phyloP scores from a whole-genome alignment of 2,797 vertebrate species.

The Orestias chungarensis region DNA sequence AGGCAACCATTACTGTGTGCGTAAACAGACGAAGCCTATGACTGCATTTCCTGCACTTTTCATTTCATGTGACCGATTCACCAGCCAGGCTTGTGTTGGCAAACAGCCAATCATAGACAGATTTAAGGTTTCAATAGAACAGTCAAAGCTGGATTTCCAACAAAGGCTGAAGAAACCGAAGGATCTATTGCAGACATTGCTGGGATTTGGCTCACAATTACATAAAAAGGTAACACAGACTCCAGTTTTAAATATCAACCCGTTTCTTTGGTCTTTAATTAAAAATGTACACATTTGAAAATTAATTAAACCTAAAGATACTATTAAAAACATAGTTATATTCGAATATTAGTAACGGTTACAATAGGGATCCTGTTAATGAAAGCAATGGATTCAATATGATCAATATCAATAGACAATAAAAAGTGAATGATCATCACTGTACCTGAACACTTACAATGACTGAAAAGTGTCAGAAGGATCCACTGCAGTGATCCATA shows the following conservation, averaged over 20 bases:
- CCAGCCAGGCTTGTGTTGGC: conserved; percentile 8
- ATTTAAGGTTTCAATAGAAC: conserved; percentile 24
- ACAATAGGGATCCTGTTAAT: no score
- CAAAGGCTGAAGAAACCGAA: conserved; percentile 32
- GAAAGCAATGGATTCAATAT: not conserved
- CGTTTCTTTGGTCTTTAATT: not conserved
- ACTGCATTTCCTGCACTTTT: conserved; percentile 8
- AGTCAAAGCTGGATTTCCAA: conserved; percentile 48
- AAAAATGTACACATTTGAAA: not conserved
- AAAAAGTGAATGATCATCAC: not conserved
- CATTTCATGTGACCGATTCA: conserved; percentile 16
- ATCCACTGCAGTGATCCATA: conserved; percentile 1
- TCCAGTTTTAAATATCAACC: conserved; percentile 3
- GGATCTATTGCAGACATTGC: conserved; percentile 18
- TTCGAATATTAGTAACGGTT: not conserved
- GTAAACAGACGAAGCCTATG: not conserved
- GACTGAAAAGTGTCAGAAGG: conserved; percentile 33
- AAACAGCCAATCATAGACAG: conserved; percentile 26
- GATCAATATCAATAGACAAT: no score
- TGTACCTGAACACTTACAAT: no score
- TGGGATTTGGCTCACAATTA: conserved; percentile 12
- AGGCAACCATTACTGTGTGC: not conserved
- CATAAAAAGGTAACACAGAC: conserved; percentile 2
- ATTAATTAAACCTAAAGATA: not conserved
- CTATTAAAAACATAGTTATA: not conserved